phyloP scores from a whole-genome alignment of 2,797 vertebrate species.

The Streptopelia turtur region DNA sequence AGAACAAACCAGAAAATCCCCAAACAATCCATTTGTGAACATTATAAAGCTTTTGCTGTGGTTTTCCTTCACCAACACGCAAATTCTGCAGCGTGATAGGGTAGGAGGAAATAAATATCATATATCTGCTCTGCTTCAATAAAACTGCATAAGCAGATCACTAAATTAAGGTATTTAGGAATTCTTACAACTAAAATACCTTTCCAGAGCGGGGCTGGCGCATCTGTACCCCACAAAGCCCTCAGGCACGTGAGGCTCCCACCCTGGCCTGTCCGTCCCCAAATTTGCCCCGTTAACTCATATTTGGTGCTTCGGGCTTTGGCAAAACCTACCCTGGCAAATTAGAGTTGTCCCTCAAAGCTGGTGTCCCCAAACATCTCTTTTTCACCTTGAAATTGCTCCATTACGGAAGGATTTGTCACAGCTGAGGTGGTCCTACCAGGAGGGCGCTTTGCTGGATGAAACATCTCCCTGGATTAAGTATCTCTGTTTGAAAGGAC shows the following conservation, averaged over 20 bases:
- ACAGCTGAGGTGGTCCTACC: background rate
- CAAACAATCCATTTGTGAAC: background rate
- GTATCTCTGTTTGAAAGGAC: background rate
- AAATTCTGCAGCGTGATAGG: background rate
- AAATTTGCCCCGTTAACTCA: background rate
- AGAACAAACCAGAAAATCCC: background rate
- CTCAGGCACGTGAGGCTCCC: fast-evolving
- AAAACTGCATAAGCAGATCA: background rate
- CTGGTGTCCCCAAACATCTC: background rate
- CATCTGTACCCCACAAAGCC: fast-evolving
- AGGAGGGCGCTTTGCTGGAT: too few relatives aligned
- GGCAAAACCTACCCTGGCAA: background rate
- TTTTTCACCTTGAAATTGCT: background rate
- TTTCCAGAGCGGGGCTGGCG: background rate
- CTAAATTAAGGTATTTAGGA: background rate
- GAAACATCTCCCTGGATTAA: background rate
- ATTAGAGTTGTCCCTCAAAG: background rate
- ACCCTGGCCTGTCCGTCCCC: too few relatives aligned
- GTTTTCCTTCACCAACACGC: background rate
- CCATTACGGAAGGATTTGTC: background rate
- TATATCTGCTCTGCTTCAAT: background rate
- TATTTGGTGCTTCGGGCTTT: background rate
- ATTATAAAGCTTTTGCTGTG: background rate
- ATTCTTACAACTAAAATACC: background rate
- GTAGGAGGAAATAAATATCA: fast-evolving